Evolutionary conservation across 2,888 invertebrate species (phyloP).

Genomic region (Agelastica alni): DNA sequence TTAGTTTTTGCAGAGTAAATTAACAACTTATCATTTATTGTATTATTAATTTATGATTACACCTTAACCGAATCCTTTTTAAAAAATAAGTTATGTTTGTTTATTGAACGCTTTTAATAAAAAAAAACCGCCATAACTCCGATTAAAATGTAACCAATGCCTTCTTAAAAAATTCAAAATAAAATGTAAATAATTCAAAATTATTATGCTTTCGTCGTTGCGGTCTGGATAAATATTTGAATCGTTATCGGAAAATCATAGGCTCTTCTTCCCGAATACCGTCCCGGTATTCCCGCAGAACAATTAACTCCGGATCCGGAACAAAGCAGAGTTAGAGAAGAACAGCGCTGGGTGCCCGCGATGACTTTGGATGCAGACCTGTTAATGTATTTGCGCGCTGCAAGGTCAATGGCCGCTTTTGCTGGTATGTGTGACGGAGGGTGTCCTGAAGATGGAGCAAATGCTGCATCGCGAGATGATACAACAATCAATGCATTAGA

Average conservation of each 20-base stretch:
- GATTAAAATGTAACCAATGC: too few relatives aligned
- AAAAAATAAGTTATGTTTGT: too few relatives aligned
- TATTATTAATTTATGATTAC: too few relatives aligned
- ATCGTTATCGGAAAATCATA: slow-evolving; percentile 34
- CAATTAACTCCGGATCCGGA: slow-evolving; percentile 63
- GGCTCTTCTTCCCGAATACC: slow-evolving; percentile 57
- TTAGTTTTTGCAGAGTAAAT: too few relatives aligned
- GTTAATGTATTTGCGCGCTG: slow-evolving; percentile 96
- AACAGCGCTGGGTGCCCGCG: slow-evolving; percentile 87
- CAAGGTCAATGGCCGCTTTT: slow-evolving; percentile 97
- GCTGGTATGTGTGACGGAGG: slow-evolving; percentile 98
- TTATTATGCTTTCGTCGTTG: too few relatives aligned
- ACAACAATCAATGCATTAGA: slow-evolving; percentile 97
- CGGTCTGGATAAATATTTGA: too few relatives aligned
- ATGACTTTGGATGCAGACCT: slow-evolving; percentile 93
- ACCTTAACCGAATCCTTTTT: too few relatives aligned
- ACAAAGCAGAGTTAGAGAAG: slow-evolving; percentile 70
- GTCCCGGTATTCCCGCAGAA: slow-evolving; percentile 59
- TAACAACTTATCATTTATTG: too few relatives aligned
- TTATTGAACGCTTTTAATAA: too few relatives aligned
- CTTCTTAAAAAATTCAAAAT: too few relatives aligned
- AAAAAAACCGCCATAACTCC: too few relatives aligned
- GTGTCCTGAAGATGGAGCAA: slow-evolving; percentile 94
- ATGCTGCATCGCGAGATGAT: slow-evolving; percentile 95
- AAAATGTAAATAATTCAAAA: too few relatives aligned